Percentiles rank a stretch among this genome's conserved stretches.
These are phyloP conservation scores for Hipparchia semele DNA, from an alignment of 2,888 invertebrate species.

Conservation along the genomic window DNA sequence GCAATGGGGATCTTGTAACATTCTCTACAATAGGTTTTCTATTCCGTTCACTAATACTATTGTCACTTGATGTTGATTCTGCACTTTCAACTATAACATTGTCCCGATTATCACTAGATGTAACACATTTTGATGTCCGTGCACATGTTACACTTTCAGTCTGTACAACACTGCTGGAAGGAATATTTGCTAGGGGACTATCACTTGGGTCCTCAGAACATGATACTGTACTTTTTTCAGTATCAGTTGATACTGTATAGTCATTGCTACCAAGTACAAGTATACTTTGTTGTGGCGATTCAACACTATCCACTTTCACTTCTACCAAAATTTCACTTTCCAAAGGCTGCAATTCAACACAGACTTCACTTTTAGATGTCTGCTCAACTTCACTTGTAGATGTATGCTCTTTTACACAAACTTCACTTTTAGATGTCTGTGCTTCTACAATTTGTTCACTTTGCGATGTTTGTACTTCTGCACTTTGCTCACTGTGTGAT, in stretches of 20 bases:
- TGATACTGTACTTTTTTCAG: conserved; percentile 40
- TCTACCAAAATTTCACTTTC: conserved; percentile 38
- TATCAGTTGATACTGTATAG: conserved; percentile 38
- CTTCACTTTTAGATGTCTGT: conserved; percentile 2
- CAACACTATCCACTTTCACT: conserved; percentile 47
- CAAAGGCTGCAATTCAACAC: conserved; percentile 5
- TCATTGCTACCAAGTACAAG: conserved; percentile 45
- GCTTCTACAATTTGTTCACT: not conserved
- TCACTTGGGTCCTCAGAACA: conserved; percentile 40
- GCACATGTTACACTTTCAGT: conserved; percentile 61
- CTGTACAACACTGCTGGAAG: conserved; percentile 66
- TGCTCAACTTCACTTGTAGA: not conserved
- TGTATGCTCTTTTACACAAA: not conserved
- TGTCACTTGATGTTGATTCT: conserved; percentile 78
- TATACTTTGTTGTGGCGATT: conserved; percentile 50
- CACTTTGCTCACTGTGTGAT: not conserved
- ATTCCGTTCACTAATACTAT: conserved; percentile 65
- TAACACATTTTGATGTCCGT: conserved; percentile 73
- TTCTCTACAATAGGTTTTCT: conserved; percentile 53
- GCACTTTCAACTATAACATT: conserved; percentile 75
- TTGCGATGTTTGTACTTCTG: not conserved
- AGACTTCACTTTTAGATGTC: conserved; percentile 1
- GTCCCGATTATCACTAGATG: conserved; percentile 74
- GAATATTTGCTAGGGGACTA: conserved; percentile 47
- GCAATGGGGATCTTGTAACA: conserved; percentile 63